Evolutionary conservation across 2,797 vertebrate species (phyloP).

Genomic region (Cyprinodon diabolis): DNA sequence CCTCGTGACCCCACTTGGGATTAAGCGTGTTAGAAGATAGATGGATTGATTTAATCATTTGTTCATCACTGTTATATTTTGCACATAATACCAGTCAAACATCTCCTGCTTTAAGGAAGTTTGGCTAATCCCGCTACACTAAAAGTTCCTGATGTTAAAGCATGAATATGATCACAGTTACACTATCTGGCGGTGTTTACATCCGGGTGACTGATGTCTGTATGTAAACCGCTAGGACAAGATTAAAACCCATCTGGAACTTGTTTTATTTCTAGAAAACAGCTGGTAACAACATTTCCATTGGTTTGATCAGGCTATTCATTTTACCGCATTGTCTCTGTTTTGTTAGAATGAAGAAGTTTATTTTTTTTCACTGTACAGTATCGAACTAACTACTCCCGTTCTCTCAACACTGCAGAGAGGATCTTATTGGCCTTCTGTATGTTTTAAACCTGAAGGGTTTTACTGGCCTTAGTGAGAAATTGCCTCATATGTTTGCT

Average conservation of each 20-base stretch:
- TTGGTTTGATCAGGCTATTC: slow-evolving; percentile 7
- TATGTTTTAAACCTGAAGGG: slow-evolving; percentile 17
- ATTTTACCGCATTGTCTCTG: slow-evolving; percentile 2
- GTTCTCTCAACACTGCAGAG: neutral
- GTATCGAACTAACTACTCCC: neutral
- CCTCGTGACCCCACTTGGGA: too few relatives aligned
- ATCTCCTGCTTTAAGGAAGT: neutral
- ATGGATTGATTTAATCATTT: neutral
- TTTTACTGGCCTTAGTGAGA: slow-evolving; percentile 14
- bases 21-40: too few relatives aligned
- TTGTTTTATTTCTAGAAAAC: slow-evolving; percentile 34
- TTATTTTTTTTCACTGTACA: slow-evolving; percentile 25
- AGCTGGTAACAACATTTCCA: slow-evolving; percentile 18
- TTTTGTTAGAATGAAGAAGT: slow-evolving; percentile 15
- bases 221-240: neutral
- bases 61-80: too few relatives aligned
- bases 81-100: neutral
- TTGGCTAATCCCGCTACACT: too few relatives aligned
- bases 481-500: slow-evolving; percentile 29
- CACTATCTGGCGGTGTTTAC: neutral
- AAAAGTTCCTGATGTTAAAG: too few relatives aligned
- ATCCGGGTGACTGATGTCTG: neutral
- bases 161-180: neutral
- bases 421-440: slow-evolving; percentile 20
- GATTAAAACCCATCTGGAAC: slow-evolving; percentile 17